Conservation (phyloP, 92 coral and sea anemone genomes). For the Ricordea florida region DNA sequence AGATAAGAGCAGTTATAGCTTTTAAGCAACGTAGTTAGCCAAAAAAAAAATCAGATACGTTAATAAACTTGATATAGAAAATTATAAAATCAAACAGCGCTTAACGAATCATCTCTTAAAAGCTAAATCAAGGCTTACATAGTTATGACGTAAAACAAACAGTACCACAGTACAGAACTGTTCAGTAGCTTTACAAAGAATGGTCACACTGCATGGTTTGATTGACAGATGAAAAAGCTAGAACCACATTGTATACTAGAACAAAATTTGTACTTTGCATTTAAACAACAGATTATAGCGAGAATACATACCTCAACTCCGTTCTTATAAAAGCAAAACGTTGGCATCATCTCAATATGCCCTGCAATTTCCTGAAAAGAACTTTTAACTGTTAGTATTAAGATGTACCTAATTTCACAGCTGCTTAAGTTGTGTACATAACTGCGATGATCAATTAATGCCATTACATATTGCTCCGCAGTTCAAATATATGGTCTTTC, state of each 20-base stretch:
- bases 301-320: constrained; percentile 59
- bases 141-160: too few species aligned
- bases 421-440: neutral
- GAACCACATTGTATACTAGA: neutral
- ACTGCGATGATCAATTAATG: neutral
- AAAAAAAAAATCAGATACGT: neutral
- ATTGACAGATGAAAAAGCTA: too few species aligned
- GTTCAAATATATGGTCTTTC: too few species aligned
- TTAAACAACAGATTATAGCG: too few species aligned
- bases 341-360: constrained; percentile 66
- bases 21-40: too few species aligned
- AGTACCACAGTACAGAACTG: too few species aligned
- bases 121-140: neutral
- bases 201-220: too few species aligned
- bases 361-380: constrained; percentile 62
- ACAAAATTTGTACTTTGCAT: neutral
- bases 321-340: constrained; percentile 62
- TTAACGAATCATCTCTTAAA: neutral
- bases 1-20: too few species aligned
- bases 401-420: neutral
- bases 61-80: neutral
- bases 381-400: neutral
- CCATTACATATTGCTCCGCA: too few species aligned
- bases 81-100: too few species aligned
- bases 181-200: too few species aligned